Conservation (phyloP, 2,797 vertebrate species). For the Aselliscus stoliczkanus region DNA sequence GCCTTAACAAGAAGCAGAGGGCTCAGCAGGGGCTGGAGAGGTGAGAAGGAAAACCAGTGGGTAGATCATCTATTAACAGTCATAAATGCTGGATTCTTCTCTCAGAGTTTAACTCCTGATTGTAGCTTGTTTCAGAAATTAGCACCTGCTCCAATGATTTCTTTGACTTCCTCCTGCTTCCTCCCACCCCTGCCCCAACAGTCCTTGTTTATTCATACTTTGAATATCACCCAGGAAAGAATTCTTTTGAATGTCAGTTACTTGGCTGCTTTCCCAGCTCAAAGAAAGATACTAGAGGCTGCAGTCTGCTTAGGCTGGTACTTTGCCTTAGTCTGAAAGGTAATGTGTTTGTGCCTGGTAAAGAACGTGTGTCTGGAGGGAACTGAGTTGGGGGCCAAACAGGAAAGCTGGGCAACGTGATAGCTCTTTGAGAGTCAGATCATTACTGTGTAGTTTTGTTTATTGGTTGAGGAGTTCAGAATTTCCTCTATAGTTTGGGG, state of each 20-base stretch:
- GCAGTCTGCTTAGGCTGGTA: not conserved
- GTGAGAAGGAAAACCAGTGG: not conserved
- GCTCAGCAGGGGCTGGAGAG: not conserved
- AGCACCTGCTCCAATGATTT: not conserved
- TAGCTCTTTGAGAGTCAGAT: not conserved
- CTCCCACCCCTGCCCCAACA: not conserved
- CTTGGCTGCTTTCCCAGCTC: conserved; percentile 8
- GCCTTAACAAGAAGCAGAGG: conserved; percentile 19
- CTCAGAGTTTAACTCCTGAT: not conserved
- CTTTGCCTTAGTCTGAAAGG: conserved; percentile 18
- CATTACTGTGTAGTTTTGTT: conserved; percentile 4
- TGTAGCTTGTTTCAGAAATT: conserved; percentile 18
- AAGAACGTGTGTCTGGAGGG: not conserved
- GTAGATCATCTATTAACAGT: not conserved
- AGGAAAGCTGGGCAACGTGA: not conserved
- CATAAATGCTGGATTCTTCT: conserved; percentile 5
- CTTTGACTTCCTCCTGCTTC: not conserved
- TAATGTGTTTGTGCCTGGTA: not conserved
- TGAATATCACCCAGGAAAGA: conserved; percentile 10
- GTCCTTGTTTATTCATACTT: conserved; percentile 22
- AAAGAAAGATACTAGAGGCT: not conserved
- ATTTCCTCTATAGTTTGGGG: not conserved
- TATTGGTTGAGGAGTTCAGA: conserved; percentile 7
- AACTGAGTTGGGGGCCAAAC: not conserved
- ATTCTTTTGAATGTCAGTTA: conserved; percentile 25